Conservation (phyloP, 2,797 vertebrate genomes). For the Sebastiscus albofasciatus region DNA sequence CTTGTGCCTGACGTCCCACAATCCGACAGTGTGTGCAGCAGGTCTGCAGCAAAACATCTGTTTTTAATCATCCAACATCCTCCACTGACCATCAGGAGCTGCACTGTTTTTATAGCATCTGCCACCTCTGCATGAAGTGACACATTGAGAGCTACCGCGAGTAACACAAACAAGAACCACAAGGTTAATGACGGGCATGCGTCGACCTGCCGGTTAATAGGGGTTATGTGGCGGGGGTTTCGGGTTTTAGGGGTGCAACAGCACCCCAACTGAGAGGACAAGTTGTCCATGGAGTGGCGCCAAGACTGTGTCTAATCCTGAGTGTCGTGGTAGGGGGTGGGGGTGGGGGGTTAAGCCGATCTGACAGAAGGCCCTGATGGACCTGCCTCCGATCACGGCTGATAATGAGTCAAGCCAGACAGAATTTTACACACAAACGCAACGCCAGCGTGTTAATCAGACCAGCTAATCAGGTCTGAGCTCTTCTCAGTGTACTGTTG, state of each 20-base stretch:
- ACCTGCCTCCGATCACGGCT: slow-evolving; percentile 67
- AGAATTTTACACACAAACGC: slow-evolving; percentile 65
- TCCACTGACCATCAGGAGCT: slow-evolving; percentile 19
- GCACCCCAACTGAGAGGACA: slow-evolving; percentile 62
- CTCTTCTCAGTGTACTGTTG: slow-evolving; percentile 48
- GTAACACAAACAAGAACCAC: slow-evolving; percentile 45
- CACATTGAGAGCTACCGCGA: slow-evolving; percentile 26
- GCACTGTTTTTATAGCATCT: slow-evolving; percentile 39
- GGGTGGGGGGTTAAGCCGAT: slow-evolving; percentile 62
- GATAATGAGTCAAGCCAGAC: slow-evolving; percentile 79
- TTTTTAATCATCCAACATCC: slow-evolving; percentile 45
- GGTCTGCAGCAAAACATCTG: slow-evolving; percentile 61
- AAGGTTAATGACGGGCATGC: slow-evolving; percentile 54
- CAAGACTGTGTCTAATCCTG: slow-evolving; percentile 70
- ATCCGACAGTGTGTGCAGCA: slow-evolving; percentile 44
- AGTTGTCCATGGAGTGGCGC: slow-evolving; percentile 66
- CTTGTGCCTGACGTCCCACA: slow-evolving; percentile 55
- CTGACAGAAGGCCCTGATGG: slow-evolving; percentile 72
- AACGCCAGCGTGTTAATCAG: slow-evolving; percentile 67
- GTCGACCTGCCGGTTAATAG: slow-evolving; percentile 44
- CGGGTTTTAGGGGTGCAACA: slow-evolving; percentile 31
- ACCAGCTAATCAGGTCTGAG: slow-evolving; percentile 80
- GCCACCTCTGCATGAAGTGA: slow-evolving; percentile 52
- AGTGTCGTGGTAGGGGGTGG: slow-evolving; percentile 42
- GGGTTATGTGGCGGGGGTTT: background rate